A percentile compares a stretch with the other conserved stretches of the same genome.
phyloP scores from a whole-genome alignment of 2,797 vertebrate genomes.

The Anguilla megastoma region DNA sequence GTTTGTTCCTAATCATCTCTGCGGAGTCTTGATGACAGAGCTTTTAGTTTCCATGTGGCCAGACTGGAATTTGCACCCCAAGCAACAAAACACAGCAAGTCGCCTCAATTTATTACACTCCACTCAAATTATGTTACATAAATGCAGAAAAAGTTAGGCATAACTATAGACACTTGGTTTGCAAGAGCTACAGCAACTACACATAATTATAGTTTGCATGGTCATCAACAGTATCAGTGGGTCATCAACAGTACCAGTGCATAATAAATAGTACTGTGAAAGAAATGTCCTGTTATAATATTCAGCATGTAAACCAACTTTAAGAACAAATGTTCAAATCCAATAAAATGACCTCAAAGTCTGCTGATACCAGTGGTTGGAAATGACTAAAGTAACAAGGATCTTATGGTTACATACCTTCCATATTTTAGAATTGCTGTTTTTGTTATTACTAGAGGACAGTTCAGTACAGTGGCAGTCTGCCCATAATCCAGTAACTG shows the following conservation, averaged over 20 bases:
- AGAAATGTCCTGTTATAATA: background rate
- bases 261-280: background rate
- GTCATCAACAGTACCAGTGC: background rate
- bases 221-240: background rate
- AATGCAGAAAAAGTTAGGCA: background rate
- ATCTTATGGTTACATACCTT: background rate
- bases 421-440: background rate
- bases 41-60: conserved; percentile 19
- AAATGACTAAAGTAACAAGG: background rate
- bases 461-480: background rate
- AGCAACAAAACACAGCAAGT: background rate
- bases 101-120: background rate
- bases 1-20: conserved; percentile 15
- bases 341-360: background rate
- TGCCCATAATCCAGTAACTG: background rate
- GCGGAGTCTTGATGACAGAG: background rate
- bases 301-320: background rate
- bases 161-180: background rate
- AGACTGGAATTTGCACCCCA: conserved; percentile 20
- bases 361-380: background rate
- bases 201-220: background rate
- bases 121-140: background rate
- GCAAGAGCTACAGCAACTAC: background rate
- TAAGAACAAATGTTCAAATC: background rate
- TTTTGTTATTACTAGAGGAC: conserved; percentile 3